Evolutionary conservation across 37 sponge, comb jelly and placozoan species (phyloP).

Genomic region (Lycopodina hypogea): DNA sequence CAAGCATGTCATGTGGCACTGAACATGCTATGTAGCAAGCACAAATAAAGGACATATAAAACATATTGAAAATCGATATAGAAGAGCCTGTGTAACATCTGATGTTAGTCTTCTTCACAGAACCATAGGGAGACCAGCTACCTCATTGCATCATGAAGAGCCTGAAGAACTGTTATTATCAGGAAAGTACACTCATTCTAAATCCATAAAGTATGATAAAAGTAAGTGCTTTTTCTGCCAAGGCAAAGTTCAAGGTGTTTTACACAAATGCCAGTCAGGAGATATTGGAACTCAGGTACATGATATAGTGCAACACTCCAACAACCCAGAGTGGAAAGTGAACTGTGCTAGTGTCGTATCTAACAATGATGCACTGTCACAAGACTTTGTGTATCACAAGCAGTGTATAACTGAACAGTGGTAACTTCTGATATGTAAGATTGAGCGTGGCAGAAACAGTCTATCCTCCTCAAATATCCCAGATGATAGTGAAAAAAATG

Average conservation of each 20-base stretch:
- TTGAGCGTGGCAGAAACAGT: background rate
- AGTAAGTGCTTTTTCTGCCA: no score
- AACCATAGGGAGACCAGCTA: no score
- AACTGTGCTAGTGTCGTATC: background rate
- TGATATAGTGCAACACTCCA: background rate
- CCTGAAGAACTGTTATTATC: no score
- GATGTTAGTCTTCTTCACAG: no score
- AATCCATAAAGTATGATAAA: no score
- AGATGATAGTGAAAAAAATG: background rate
- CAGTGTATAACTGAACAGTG: background rate
- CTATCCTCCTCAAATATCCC: background rate
- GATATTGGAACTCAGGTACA: no score
- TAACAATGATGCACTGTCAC: conserved; percentile 1
- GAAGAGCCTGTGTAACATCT: background rate
- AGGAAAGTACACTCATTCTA: no score
- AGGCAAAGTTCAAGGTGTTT: no score
- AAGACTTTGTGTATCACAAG: background rate
- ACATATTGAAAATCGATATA: background rate
- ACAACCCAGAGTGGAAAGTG: conserved; percentile 1
- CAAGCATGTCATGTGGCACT: conserved; percentile 4
- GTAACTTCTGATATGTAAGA: background rate
- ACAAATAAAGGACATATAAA: no score
- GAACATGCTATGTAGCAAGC: background rate
- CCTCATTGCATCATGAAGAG: no score
- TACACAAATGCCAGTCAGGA: no score